Percentiles rank a stretch among this genome's conserved stretches.
These are phyloP conservation scores for Tolmerus cingulatus DNA, from an alignment of 2,888 invertebrate species.

Conservation along the genomic window DNA sequence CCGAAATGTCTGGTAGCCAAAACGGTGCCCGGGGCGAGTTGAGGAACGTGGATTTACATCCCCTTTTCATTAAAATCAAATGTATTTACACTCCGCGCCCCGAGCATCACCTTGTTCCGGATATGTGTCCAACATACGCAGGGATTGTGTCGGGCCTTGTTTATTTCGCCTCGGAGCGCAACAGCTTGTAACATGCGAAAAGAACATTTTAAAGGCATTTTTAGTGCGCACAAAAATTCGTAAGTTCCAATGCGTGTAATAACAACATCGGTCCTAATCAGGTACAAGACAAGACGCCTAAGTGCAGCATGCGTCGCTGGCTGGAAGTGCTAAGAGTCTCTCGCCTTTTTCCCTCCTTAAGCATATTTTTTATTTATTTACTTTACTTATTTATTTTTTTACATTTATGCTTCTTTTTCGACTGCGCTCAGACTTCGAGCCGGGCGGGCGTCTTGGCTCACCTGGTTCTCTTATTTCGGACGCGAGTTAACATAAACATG, in stretches of 20 bases:
- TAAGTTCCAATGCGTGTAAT: constrained; percentile 30
- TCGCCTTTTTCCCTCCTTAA: background rate
- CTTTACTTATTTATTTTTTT: background rate
- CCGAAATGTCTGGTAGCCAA: background rate
- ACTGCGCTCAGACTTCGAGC: background rate
- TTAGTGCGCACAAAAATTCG: constrained; percentile 34
- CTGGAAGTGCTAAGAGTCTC: background rate
- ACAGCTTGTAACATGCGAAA: constrained; percentile 46
- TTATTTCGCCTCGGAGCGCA: constrained; percentile 45
- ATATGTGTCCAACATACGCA: constrained; percentile 44
- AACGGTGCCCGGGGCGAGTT: background rate
- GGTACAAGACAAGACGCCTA: constrained; percentile 35
- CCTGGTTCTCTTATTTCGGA: constrained; percentile 27
- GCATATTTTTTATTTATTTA: background rate
- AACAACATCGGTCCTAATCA: constrained; percentile 40
- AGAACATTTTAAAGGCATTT: constrained; percentile 44
- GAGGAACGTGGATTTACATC: background rate
- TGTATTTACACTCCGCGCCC: constrained; percentile 15
- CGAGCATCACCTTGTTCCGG: constrained; percentile 34
- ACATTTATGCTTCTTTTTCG: background rate
- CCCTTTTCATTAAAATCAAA: constrained; percentile 37
- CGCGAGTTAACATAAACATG: constrained; percentile 35
- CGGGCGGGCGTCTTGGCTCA: constrained; percentile 19
- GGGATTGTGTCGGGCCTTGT: constrained; percentile 40
- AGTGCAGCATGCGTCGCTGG: constrained; percentile 26